phyloP scores from a whole-genome alignment of 2,797 vertebrate genomes.

The Labroides dimidiatus region DNA sequence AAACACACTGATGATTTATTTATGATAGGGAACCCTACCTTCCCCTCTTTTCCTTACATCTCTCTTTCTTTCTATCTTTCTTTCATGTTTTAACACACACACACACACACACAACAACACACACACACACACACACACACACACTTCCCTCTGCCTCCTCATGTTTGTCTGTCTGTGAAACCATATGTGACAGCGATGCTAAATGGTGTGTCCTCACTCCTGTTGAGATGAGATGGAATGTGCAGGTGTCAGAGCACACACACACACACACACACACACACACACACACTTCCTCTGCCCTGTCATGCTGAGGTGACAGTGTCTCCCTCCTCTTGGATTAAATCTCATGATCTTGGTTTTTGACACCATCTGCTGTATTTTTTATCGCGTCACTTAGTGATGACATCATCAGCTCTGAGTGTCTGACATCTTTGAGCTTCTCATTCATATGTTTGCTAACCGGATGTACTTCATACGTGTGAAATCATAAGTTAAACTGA shows the following conservation, averaged over 20 bases:
- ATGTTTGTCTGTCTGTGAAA: slow-evolving; percentile 67
- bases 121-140: slow-evolving; percentile 3
- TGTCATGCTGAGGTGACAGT: slow-evolving; percentile 1
- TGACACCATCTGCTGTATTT: slow-evolving; percentile 19
- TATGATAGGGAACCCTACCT: slow-evolving; percentile 60
- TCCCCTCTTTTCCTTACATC: slow-evolving; percentile 25
- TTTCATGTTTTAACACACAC: background rate
- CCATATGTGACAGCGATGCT: slow-evolving; percentile 72
- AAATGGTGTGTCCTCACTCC: slow-evolving; percentile 62
- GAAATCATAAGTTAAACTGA: slow-evolving; percentile 8
- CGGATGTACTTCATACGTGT: slow-evolving; percentile 15
- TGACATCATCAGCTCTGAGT: background rate
- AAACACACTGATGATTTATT: slow-evolving; percentile 75
- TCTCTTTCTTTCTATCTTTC: slow-evolving; percentile 6
- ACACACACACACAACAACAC: background rate
- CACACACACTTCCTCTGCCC: slow-evolving; percentile 8
- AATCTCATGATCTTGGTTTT: slow-evolving; percentile 26
- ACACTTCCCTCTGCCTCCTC: slow-evolving; percentile 32
- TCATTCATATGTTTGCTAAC: background rate
- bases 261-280: slow-evolving; percentile 12
- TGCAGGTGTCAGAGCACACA: slow-evolving; percentile 55
- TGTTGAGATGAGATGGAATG: slow-evolving; percentile 59
- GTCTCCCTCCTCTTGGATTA: slow-evolving; percentile 16
- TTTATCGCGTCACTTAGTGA: background rate
- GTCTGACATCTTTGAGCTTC: background rate